Base-by-base conservation (phyloP, 1,140 invertebrate species). In the Anagrus nilaparvatae region DNA sequence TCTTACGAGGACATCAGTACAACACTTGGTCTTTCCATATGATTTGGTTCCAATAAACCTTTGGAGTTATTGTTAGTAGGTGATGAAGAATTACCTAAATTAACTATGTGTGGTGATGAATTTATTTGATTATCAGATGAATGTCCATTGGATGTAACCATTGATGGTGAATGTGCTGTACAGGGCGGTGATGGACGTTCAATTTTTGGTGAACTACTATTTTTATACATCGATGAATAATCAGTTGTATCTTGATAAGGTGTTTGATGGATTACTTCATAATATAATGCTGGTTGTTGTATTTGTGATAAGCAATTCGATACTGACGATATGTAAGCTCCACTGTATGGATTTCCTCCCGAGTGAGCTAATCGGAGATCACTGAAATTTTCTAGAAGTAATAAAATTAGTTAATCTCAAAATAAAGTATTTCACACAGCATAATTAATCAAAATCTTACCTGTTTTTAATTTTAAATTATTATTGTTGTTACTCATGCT, bases 1-100 rank as follows among this genome's bases (percentile, higher is more conserved):
- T n/a, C n/a, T n/a, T 60, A 61, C 7, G 59, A 63, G 1, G 60
- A 63, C 52, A 64, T 62, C 9, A 61, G 61, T 5, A 64, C 59
- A 9, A 65, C 60, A 7, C 57, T 61, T 8, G 56, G 50, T 42
- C 59, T 56, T 2, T 65, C 61, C 3, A 61, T 45, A 5, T 61
- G 59, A 16, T 47, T 53, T 36, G 56, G 59, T 24, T 56, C 60
- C 12, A 55, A 31, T 18, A 59, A 56, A 1, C 55, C 43, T 30
- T 61, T 62, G 21, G 28, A 47, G 12, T 40, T 52, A n/a, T 46
- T 46, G 12, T 33, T 23, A 3, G 3, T 18, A 1, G 41, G 24
- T 4, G 58, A 53, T 0, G 63, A 62, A 0, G 56, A 47, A 40
- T 59, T 66, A 2, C 54, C 54, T 0, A 66, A 38, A 0, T 51